Conservation (phyloP, 2,113 vertebrate species). For the Pseudopodoces humilis region DNA sequence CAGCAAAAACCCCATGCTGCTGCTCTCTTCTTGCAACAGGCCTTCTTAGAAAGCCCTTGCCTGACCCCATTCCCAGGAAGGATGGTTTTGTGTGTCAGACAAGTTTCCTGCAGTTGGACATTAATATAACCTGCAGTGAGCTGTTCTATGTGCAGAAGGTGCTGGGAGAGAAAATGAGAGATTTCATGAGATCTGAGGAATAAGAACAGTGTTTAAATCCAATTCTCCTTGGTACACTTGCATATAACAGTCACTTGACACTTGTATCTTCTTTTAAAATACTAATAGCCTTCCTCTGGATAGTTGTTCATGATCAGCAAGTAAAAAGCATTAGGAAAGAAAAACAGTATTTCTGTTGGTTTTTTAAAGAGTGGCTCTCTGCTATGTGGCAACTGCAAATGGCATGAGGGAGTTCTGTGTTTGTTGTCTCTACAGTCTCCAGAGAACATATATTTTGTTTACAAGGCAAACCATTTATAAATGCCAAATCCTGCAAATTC, state of each 20-base stretch:
- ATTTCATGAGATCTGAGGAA: not conserved
- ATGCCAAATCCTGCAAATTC: constrained; percentile 38
- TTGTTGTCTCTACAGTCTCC: constrained; percentile 36
- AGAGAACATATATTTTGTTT: constrained; percentile 49
- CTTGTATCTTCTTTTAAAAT: constrained; percentile 16
- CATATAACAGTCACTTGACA: not conserved
- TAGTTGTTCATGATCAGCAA: not conserved
- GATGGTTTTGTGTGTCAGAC: not conserved
- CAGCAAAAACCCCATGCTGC: not conserved
- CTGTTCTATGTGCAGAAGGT: not conserved
- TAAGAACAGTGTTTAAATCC: not conserved
- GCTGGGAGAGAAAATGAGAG: not conserved
- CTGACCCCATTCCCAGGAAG: not conserved
- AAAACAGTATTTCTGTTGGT: not conserved
- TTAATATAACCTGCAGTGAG: not conserved
- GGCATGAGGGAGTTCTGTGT: not conserved
- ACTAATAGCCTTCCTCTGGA: not conserved
- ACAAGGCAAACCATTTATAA: constrained; percentile 42
- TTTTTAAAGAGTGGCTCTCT: not conserved
- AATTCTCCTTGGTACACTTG: not conserved
- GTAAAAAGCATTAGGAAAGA: constrained; percentile 5
- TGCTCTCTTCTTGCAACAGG: not conserved
- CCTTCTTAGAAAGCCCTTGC: not conserved
- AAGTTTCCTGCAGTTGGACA: not conserved
- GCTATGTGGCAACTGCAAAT: constrained; percentile 9